These are phyloP conservation scores for Embidobia sp. DNA, from an alignment of 2,888 invertebrate genomes.

Conservation along the genomic window DNA sequence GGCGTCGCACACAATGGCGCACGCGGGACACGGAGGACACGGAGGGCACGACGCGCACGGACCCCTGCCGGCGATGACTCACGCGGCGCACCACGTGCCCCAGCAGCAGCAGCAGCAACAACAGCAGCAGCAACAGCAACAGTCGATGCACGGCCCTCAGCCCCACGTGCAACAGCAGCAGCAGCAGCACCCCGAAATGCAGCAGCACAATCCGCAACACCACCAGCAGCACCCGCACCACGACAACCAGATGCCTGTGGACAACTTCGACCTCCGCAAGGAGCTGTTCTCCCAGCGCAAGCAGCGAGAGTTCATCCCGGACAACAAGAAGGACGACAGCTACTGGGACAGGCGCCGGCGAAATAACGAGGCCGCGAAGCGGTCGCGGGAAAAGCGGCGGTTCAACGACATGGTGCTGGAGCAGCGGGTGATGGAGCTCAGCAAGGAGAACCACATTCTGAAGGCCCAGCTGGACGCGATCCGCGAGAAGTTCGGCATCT, in stretches of 20 bases:
- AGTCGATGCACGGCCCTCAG: slow-evolving; percentile 69
- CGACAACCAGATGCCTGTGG: too few species aligned
- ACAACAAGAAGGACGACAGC: slow-evolving; percentile 97
- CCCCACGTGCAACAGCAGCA: slow-evolving; percentile 71
- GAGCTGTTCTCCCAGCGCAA: slow-evolving; percentile 95
- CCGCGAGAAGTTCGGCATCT: slow-evolving; percentile 95
- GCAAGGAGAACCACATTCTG: slow-evolving; percentile 96
- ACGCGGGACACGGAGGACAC: slow-evolving; percentile 75
- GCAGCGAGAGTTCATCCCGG: slow-evolving; percentile 97
- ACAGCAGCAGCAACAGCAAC: slow-evolving; percentile 68
- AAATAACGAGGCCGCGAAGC: slow-evolving; percentile 98
- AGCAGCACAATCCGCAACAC: slow-evolving; percentile 72
- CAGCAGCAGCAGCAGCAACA: slow-evolving; percentile 73
- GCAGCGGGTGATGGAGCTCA: slow-evolving; percentile 95
- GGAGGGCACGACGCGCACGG: slow-evolving; percentile 76
- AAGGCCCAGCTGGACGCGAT: slow-evolving; percentile 96
- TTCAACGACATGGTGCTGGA: slow-evolving; percentile 98
- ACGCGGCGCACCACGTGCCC: slow-evolving; percentile 73
- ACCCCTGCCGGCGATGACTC: slow-evolving; percentile 76
- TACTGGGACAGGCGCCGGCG: slow-evolving; percentile 98
- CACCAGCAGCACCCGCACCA: slow-evolving; percentile 71
- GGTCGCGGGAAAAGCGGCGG: slow-evolving; percentile 97
- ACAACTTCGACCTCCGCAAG: slow-evolving; percentile 84
- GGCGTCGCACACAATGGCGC: slow-evolving; percentile 79
- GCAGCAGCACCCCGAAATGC: slow-evolving; percentile 66